Evolutionary conservation across 2,797 vertebrate genomes (phyloP).

Genomic region (Phoebastria nigripes): DNA sequence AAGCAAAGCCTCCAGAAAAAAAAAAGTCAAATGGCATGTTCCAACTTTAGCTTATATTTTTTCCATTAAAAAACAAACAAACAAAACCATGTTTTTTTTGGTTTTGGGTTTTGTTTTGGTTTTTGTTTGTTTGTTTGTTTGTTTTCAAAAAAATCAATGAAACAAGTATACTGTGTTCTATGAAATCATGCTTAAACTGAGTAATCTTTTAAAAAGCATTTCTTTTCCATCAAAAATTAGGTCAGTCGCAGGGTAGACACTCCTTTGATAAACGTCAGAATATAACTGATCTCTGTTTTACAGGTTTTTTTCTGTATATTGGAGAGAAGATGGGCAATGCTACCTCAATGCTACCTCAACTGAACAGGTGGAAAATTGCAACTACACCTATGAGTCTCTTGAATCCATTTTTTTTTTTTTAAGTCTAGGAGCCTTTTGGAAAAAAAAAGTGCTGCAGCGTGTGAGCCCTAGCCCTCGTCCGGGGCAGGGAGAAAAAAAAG

Average conservation of each 20-base stretch:
- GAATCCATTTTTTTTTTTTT: neutral
- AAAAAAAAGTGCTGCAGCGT: no score
- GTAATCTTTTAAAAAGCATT: neutral
- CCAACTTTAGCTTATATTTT: neutral
- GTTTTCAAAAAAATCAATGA: no score
- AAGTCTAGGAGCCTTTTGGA: neutral
- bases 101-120: neutral
- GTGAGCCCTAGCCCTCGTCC: neutral
- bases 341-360: fast-evolving
- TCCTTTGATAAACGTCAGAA: neutral
- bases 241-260: neutral
- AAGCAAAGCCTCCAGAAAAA: neutral
- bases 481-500: fast-evolving
- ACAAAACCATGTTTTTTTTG: neutral
- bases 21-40: neutral
- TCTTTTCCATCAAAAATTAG: neutral
- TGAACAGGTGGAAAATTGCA: neutral
- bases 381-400: neutral
- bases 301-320: fast-evolving
- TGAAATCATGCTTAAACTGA: neutral
- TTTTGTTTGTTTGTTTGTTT: neutral
- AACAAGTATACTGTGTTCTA: neutral
- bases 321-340: neutral
- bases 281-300: neutral
- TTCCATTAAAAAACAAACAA: neutral